Base-by-base conservation (phyloP, 2,797 vertebrate species). In the Chaenodraco wilsoni region DNA sequence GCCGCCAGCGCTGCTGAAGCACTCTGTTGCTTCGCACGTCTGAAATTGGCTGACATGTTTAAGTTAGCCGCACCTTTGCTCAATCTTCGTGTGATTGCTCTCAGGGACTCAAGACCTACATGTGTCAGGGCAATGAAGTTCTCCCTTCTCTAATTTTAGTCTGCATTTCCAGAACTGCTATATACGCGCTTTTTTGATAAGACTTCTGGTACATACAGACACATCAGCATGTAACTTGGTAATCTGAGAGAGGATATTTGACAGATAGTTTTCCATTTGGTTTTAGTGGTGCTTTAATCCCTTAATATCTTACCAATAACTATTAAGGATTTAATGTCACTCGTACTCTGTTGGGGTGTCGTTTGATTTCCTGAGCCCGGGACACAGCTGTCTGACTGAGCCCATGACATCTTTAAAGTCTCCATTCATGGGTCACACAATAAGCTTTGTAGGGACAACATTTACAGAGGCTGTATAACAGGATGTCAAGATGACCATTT, bases 1-100 rank as follows among this genome's bases (percentile, higher is more conserved):
- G 87, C 91, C 89, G 79, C 89, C 33, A 85, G 88, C 82, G 15
- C 76, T 79, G 85, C 72, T 69, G 86, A 84, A 84, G 89, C 88
- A 90, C 90, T 93, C 88, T 89, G 90, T 91, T 89, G 89, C 93
- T 90, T 90, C 86, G 88, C 91, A 89, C 87, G 48, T 93, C 85
- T 89, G 80, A 90, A 90, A 93, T 87, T 86, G 92, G 81, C 91
- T 91, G 91, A 92, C 92, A 89, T 87, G 92, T 93, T 93, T 89
- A 88, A 91, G 89, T 92, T 91, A 77, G 80, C 84, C 54, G 68
- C 78, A 93, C 90, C 90, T 93, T 92, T 83, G 79, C 88, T 88
- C 88, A 81, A 59, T 79, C 80, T 79, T 69, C 70, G 71, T 74
- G 76, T 31, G 67, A 84, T 87, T 84, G 71, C 84, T 82, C 82